These are phyloP conservation scores for Pogoniulus pusillus DNA, from an alignment of 2,797 vertebrate genomes.

Conservation along the genomic window DNA sequence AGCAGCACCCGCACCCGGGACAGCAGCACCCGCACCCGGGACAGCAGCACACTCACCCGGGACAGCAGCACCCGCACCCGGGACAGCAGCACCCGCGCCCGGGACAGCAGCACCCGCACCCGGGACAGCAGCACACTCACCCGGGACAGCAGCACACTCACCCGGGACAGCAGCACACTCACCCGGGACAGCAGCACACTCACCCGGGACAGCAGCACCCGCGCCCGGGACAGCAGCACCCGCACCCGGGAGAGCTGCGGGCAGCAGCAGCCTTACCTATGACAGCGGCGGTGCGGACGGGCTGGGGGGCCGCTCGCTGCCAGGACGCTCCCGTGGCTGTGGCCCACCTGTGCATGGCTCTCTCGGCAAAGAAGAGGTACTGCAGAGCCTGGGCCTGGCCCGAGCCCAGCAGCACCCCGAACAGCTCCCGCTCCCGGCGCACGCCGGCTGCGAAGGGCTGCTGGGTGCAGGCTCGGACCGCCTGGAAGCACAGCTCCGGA, in stretches of 20 bases:
- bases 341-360: slow-evolving; percentile 80
- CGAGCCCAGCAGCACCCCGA: slow-evolving; percentile 78
- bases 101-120: too few species aligned
- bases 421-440: slow-evolving; percentile 80
- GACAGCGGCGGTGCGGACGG: slow-evolving; percentile 83
- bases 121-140: too few species aligned
- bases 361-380: slow-evolving; percentile 90
- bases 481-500: slow-evolving; percentile 84
- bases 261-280: slow-evolving; percentile 79
- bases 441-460: slow-evolving; percentile 81
- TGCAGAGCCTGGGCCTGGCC: slow-evolving; percentile 87
- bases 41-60: too few species aligned
- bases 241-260: too few species aligned
- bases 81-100: too few species aligned
- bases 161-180: too few species aligned
- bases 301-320: slow-evolving; percentile 77
- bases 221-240: not conserved
- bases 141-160: too few species aligned
- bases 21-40: not conserved
- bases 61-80: not conserved
- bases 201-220: too few species aligned
- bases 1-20: not conserved
- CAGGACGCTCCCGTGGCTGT: slow-evolving; percentile 81
- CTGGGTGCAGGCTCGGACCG: slow-evolving; percentile 80
- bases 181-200: too few species aligned